Evolutionary conservation across 2,113 vertebrate genomes (phyloP).

Genomic region (Origma solitaria): DNA sequence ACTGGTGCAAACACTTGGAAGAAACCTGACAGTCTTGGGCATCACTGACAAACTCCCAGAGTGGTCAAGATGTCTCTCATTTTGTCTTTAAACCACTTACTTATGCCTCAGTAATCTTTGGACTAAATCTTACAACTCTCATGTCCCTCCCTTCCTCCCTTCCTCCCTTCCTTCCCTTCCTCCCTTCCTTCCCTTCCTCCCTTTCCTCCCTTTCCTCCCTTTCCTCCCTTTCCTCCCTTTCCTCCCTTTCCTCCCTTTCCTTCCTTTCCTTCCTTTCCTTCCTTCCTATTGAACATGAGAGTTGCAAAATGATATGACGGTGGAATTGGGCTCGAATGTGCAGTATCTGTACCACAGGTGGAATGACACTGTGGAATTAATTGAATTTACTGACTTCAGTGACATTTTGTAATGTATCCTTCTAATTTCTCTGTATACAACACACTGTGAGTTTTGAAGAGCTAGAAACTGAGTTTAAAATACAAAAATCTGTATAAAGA

Average conservation of each 20-base stretch:
- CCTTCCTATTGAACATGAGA: background rate
- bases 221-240: too few relatives aligned
- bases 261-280: too few relatives aligned
- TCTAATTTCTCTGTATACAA: background rate
- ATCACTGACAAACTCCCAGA: background rate
- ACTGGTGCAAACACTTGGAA: background rate
- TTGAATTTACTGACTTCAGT: background rate
- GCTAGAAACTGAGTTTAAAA: background rate
- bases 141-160: too few relatives aligned
- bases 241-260: too few relatives aligned
- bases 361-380: background rate
- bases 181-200: too few relatives aligned
- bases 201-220: too few relatives aligned
- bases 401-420: background rate
- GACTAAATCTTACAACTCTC: too few relatives aligned
- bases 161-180: too few relatives aligned
- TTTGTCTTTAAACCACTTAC: background rate
- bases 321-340: background rate
- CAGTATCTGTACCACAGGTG: background rate
- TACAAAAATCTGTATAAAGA: background rate
- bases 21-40: background rate
- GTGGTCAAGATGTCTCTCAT: background rate
- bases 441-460: background rate
- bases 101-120: background rate
- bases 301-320: background rate